A percentile compares a stretch with the other conserved stretches of the same genome.
These are phyloP conservation scores for Gortyna flavago DNA, from an alignment of 2,888 invertebrate species.

Conservation along the genomic window DNA sequence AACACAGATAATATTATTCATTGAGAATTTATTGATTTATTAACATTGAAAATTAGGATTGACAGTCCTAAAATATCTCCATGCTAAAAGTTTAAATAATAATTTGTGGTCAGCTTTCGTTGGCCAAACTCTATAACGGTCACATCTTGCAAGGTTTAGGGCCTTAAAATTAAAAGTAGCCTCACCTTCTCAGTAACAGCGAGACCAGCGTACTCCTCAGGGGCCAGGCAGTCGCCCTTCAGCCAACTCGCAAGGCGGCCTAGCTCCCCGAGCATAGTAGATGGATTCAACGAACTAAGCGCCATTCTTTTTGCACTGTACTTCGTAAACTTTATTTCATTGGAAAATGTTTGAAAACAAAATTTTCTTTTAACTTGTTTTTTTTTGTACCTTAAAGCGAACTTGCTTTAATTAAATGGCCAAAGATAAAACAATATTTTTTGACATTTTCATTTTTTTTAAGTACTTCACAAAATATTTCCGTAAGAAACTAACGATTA, in stretches of 20 bases:
- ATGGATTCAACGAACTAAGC: slow-evolving; percentile 83
- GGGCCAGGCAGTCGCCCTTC: slow-evolving; percentile 83
- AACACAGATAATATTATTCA: no score
- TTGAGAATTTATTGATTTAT: no score
- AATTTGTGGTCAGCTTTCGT: no score
- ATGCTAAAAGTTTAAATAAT: no score
- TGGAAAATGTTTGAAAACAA: not conserved
- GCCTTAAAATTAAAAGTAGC: not conserved
- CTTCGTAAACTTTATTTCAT: slow-evolving; percentile 43
- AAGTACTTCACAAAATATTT: slow-evolving; percentile 17
- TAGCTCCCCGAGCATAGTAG: slow-evolving; percentile 85
- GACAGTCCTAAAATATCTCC: no score
- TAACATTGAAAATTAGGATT: no score
- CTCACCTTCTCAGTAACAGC: slow-evolving; percentile 87
- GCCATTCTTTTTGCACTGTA: slow-evolving; percentile 74
- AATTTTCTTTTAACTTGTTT: not conserved
- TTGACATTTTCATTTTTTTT: slow-evolving; percentile 24
- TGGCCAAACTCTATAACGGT: no score
- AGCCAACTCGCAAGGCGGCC: slow-evolving; percentile 85
- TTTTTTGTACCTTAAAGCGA: not conserved
- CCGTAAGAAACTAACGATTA: slow-evolving; percentile 46
- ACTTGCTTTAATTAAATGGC: slow-evolving; percentile 16
- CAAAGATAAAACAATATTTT: slow-evolving; percentile 19
- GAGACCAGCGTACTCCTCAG: slow-evolving; percentile 84
- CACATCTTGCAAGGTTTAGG: no score